Percentiles rank a stretch among this genome's conserved stretches.
phyloP scores from a whole-genome alignment of 2,113 vertebrate species.

The Brevimyrus niger region DNA sequence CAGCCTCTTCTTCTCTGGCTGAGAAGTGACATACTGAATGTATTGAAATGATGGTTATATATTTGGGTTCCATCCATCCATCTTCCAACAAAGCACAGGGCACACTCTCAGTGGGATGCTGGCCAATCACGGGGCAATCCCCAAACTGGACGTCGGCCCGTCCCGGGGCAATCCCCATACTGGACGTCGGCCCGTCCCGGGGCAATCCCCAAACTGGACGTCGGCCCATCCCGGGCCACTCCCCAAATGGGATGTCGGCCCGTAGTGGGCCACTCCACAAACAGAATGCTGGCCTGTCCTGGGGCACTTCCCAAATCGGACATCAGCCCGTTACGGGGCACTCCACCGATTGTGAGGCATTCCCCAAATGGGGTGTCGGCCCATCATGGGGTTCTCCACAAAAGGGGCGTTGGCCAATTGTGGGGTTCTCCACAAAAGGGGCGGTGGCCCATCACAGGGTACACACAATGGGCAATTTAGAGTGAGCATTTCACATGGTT shows the following conservation, averaged over 20 bases:
- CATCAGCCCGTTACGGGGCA: fast-evolving
- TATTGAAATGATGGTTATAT: not conserved
- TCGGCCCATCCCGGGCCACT: not conserved
- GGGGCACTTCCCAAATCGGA: not conserved
- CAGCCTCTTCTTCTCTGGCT: not conserved
- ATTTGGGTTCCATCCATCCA: not conserved
- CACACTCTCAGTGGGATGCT: not conserved
- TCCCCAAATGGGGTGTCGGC: not conserved
- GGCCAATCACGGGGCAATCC: not conserved
- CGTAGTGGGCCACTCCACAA: no score
- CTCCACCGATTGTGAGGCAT: not conserved
- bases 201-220: not conserved
- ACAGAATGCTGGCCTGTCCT: not conserved
- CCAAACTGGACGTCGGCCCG: not conserved
- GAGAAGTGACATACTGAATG: not conserved
- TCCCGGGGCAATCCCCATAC: not conserved
- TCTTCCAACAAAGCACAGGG: not conserved
- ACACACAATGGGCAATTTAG: not conserved
- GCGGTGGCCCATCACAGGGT: not conserved
- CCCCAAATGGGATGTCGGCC: not conserved
- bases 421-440: not conserved
- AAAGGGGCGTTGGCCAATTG: not conserved
- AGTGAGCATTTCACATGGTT: not conserved
- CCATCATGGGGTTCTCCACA: not conserved
- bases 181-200: no score